These are phyloP conservation scores for Engraulis encrasicolus DNA, from an alignment of 2,113 vertebrate genomes.

Conservation along the genomic window DNA sequence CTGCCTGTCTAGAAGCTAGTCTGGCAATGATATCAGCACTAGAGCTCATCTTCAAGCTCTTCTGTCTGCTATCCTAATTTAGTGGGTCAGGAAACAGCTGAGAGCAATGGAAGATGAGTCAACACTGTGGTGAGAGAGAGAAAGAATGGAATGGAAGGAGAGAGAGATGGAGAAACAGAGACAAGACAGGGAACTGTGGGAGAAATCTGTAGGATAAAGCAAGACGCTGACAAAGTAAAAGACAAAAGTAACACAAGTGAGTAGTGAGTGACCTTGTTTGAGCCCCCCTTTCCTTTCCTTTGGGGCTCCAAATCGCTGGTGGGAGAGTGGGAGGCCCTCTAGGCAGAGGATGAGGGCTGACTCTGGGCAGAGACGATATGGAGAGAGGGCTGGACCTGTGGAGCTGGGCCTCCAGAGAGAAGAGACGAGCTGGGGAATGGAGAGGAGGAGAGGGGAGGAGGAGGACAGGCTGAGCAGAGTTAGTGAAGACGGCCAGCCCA, in stretches of 20 bases:
- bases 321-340: not conserved
- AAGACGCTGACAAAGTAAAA: too few relatives aligned
- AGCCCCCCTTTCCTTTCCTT: not conserved
- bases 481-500: constrained; percentile 59
- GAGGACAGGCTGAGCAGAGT: not conserved
- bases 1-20: not conserved
- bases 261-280: not conserved
- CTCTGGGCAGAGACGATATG: not conserved
- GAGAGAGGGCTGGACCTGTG: not conserved
- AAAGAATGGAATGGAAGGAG: not conserved
- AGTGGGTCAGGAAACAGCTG: not conserved
- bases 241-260: not conserved
- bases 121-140: not conserved
- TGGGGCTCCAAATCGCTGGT: not conserved
- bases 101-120: constrained; percentile 13
- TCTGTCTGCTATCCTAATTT: constrained; percentile 24
- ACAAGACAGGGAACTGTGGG: not conserved
- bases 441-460: not conserved
- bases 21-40: constrained; percentile 4
- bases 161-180: not conserved
- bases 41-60: not conserved
- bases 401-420: not conserved
- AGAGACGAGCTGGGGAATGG: not conserved
- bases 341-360: not conserved
- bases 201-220: not conserved